Percentiles rank a stretch among this genome's conserved stretches.
These are phyloP conservation scores for Grus americana DNA, from an alignment of 2,113 vertebrate genomes.

Conservation along the genomic window DNA sequence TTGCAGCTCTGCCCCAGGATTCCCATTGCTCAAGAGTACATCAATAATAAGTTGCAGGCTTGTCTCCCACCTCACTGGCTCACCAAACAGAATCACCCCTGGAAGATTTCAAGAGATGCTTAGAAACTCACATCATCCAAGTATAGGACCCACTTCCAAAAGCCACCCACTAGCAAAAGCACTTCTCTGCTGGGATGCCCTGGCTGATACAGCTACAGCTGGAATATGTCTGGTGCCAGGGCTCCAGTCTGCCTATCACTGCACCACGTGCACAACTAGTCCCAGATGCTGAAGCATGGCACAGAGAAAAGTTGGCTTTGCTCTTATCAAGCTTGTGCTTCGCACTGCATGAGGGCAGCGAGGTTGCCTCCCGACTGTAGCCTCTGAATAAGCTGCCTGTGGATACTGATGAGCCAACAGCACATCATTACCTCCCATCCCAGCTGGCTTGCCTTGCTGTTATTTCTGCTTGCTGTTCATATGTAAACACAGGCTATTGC, in stretches of 20 bases:
- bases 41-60: slow-evolving; percentile 91
- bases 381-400: background rate
- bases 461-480: background rate
- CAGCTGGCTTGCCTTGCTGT: background rate
- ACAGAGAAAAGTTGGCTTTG: background rate
- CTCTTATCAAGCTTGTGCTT: background rate
- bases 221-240: background rate
- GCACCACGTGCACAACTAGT: no score
- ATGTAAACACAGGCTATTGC: slow-evolving; percentile 12
- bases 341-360: rapidly evolving
- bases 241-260: background rate
- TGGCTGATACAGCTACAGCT: background rate
- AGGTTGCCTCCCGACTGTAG: background rate
- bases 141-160: background rate
- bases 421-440: background rate
- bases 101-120: background rate
- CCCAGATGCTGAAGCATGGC: rapidly evolving
- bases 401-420: background rate
- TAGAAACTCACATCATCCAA: background rate
- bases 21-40: slow-evolving; percentile 88
- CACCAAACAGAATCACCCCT: slow-evolving; percentile 93
- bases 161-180: background rate
- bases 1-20: slow-evolving; percentile 71
- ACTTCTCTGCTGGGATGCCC: background rate
- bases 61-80: slow-evolving; percentile 97